Conservation (phyloP, 2,888 invertebrate genomes). For the Meteorus cinctellus region DNA sequence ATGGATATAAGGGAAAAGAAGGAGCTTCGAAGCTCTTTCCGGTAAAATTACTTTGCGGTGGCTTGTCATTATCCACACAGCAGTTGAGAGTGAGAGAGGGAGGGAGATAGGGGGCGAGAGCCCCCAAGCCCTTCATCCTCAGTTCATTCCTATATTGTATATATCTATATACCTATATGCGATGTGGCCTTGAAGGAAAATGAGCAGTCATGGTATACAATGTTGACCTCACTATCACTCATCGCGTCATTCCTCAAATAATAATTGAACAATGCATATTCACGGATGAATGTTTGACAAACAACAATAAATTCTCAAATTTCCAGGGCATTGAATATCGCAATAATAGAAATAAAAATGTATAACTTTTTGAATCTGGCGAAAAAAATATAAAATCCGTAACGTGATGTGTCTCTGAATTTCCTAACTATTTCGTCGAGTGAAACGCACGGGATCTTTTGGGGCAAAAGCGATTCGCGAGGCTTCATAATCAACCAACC, state of each 20-base stretch:
- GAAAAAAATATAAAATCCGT: too few relatives aligned
- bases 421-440: background rate
- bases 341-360: too few relatives aligned
- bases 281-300: background rate
- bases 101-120: background rate
- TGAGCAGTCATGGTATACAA: conserved; percentile 43
- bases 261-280: conserved; percentile 14
- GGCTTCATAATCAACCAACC: background rate
- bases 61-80: conserved; percentile 57
- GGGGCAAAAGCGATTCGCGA: background rate
- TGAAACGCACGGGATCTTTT: background rate
- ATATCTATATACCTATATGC: conserved; percentile 35
- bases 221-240: conserved; percentile 46
- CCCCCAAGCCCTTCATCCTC: conserved; percentile 31
- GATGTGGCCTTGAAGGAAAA: conserved; percentile 51
- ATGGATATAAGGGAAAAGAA: conserved; percentile 42
- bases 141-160: conserved; percentile 17
- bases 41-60: conserved; percentile 57
- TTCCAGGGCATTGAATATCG: too few relatives aligned
- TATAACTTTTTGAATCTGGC: too few relatives aligned
- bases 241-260: conserved; percentile 19
- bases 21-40: conserved; percentile 53
- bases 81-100: conserved; percentile 54
- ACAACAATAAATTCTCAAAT: too few relatives aligned
- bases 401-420: too few relatives aligned